Evolutionary conservation across 2,888 invertebrate genomes (phyloP), one percentile per base, ranked within the genome.

Genomic region (Oxyscelio sp.): DNA sequence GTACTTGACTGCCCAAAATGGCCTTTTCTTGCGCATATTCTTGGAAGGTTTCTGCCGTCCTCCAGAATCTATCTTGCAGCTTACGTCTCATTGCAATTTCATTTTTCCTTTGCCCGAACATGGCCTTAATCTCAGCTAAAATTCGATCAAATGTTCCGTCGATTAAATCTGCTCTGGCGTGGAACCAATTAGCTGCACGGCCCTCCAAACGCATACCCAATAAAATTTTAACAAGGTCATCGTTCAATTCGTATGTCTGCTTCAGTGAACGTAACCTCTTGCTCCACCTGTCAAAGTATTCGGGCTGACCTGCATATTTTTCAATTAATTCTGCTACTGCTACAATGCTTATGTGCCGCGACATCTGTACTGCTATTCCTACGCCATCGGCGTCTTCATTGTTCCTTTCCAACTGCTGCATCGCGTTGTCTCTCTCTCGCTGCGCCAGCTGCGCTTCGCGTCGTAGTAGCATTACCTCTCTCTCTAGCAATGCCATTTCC

Each of bases 221-320:
- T 8, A 86, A n/a, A 11, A 87, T 40, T 50, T 63, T 78, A 17
- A 65, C 68, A 4, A 50, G n/a, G 15, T 68, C 56, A 0, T 87
- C 85, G 5, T 77, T 48, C 0, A 87, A 43, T 0, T 8, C 17
- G 27, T 87, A 85, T 6, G 68, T 34, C 8, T 45, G 24, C 34
- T 65, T 40, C 5, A 82, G 19, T 4, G 83, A 52, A 21, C 48
- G 9, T 8, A 85, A 40, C 63, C 82, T 79, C 27, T 65, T 68
- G 34, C 63, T 52, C 83, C 87, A 86, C n/a, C 19, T 83, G 27
- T 73, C 71, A 45, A 79, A 85, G 27, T 4, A n/a, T 6, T 19
- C 24, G 24, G n/a, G 5, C 6, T 54, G 27, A 31, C 27, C 27
- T 27, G 27, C 27, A 6, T 27, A 27, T 27, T 27, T 27, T 4